Base-by-base conservation (phyloP, 2,888 invertebrate species). In the Chrysodeixis includens region DNA sequence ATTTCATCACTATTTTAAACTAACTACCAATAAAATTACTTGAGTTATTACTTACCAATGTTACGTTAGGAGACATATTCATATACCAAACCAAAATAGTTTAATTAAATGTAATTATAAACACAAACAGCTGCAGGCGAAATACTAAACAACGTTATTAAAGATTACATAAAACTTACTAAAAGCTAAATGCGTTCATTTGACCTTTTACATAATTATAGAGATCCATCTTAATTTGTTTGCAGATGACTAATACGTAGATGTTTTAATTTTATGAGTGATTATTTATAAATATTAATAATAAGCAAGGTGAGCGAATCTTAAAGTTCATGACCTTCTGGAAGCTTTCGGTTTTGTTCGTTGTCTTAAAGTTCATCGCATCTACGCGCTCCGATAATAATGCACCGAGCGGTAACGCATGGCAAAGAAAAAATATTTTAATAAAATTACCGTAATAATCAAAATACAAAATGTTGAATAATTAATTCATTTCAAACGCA, bases 261-360 rank as follows among this genome's bases (percentile, higher is more conserved):
- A 59, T 32, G 53, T 26, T 52, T 58, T 62, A 26, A 51, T 32
- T 58, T 70, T 69, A 77, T 65, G 69, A 78, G 75, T 76, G 69
- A 65, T 59, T 69, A 78, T 76, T 69, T 71, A 80, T 67, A 81
- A 75, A 82, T 78, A 81, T 74, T 77, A 76, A 79, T 71, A 82
- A 63, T 76, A 71, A 62, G 79, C 88, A 89, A 90, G 88, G 88
- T 88, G 87, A 91, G 86, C 83, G 84, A 82, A 84, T 83, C 83
- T 78, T 86, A 90, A 91, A 92, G 92, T 89, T 92, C 90, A 90
- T 83, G 90, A 88, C 86, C 88, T 87, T 86, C 80, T 83, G n/a
- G n/a, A n/a, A n/a, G 71, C 66, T 84, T 85, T 78, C 75, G 73
- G 70, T 69, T 74, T 86, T n/a, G n/a, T n/a, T n/a, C n/a, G n/a